Conservation (phyloP, 2,113 vertebrate species). For the Cepphus grylle region DNA sequence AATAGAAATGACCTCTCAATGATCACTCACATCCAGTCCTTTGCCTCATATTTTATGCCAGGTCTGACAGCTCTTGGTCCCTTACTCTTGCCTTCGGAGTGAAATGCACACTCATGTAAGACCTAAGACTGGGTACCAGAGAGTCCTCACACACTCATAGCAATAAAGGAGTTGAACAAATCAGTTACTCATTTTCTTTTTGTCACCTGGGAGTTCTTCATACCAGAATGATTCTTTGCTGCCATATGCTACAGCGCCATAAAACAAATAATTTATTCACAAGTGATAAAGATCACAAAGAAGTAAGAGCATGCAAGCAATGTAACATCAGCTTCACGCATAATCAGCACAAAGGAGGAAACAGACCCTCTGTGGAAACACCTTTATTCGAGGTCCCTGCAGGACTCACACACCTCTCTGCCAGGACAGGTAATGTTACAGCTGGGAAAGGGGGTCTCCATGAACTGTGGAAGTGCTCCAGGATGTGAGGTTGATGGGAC, state of each 20-base stretch:
- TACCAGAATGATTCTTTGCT: neutral
- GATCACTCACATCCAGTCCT: neutral
- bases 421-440: neutral
- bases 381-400: neutral
- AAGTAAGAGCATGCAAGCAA: neutral
- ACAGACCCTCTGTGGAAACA: neutral
- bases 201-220: neutral
- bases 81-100: neutral
- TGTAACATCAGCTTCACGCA: neutral
- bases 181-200: slow-evolving; percentile 8
- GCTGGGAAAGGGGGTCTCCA: neutral
- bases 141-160: neutral
- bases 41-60: neutral
- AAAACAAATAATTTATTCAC: slow-evolving; percentile 42
- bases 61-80: neutral
- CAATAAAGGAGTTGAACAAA: neutral
- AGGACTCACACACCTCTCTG: neutral
- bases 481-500: neutral
- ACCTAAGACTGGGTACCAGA: neutral
- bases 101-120: neutral
- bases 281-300: neutral
- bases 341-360: neutral
- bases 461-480: neutral
- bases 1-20: neutral
- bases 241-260: slow-evolving; percentile 28